Evolutionary conservation across 1,140 invertebrate species (phyloP).

Genomic region (Teleopsis dalmanni): DNA sequence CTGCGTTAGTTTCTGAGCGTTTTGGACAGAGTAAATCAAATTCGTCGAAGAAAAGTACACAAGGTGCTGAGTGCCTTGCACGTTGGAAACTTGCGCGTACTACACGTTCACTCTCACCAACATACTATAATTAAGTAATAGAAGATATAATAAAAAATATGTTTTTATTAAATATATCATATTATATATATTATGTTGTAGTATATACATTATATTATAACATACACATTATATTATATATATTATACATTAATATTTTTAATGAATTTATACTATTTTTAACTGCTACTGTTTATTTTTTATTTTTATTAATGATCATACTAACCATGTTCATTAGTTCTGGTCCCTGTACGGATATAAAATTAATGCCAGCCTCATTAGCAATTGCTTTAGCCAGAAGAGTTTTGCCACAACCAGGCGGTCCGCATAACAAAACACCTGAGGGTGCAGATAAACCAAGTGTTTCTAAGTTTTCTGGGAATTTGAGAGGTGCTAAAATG

Average conservation of each 20-base stretch:
- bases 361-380: constrained; percentile 94
- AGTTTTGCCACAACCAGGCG: constrained; percentile 89
- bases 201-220: too few species aligned
- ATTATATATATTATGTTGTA: too few species aligned
- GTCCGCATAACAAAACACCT: constrained; percentile 86
- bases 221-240: too few species aligned
- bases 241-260: too few species aligned
- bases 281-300: too few species aligned
- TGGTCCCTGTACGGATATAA: constrained; percentile 95
- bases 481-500: constrained; percentile 86
- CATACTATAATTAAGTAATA: constrained; percentile 61
- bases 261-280: too few species aligned
- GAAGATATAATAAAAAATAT: background rate
- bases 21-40: constrained; percentile 94
- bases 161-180: background rate
- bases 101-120: constrained; percentile 96
- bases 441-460: constrained; percentile 74
- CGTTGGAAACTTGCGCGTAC: constrained; percentile 91
- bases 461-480: constrained; percentile 67
- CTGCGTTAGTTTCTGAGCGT: constrained; percentile 66
- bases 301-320: background rate
- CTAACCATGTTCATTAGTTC: constrained; percentile 90
- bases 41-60: constrained; percentile 99
- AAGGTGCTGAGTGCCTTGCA: constrained; percentile 90
- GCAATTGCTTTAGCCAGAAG: constrained; percentile 88